Evolutionary conservation across 2,113 vertebrate species (phyloP).

Genomic region (Aramus guarauna): DNA sequence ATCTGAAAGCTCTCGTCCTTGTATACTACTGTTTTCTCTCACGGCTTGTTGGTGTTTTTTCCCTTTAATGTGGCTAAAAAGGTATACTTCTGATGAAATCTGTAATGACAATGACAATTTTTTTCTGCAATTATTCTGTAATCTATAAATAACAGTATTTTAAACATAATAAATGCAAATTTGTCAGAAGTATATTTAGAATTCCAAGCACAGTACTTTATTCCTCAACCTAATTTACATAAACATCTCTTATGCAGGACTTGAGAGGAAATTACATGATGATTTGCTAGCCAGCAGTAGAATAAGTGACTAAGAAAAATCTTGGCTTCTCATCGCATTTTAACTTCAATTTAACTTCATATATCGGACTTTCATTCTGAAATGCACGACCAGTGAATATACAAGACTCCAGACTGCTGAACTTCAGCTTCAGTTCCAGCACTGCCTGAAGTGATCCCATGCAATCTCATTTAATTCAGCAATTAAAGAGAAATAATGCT

Average conservation of each 20-base stretch:
- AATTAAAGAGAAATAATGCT: neutral
- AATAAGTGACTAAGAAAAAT: neutral
- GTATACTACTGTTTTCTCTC: constrained; percentile 96
- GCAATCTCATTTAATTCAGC: neutral
- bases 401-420: neutral
- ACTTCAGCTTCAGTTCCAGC: neutral
- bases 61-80: constrained; percentile 98
- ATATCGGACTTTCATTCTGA: neutral
- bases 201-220: neutral
- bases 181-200: neutral
- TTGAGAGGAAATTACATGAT: neutral
- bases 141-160: neutral
- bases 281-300: neutral
- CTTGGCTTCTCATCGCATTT: neutral
- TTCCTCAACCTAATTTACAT: neutral
- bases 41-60: constrained; percentile 95
- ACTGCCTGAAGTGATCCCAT: neutral
- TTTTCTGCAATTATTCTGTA: neutral
- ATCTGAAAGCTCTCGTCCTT: constrained; percentile 96
- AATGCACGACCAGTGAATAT: neutral
- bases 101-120: constrained; percentile 64
- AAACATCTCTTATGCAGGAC: neutral
- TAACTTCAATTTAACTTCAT: neutral
- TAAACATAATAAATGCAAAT: neutral
- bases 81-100: constrained; percentile 98